Evolutionary conservation across 2,888 invertebrate species (phyloP), one percentile per base, ranked within the genome.

Genomic region (Orchesella flavescens): DNA sequence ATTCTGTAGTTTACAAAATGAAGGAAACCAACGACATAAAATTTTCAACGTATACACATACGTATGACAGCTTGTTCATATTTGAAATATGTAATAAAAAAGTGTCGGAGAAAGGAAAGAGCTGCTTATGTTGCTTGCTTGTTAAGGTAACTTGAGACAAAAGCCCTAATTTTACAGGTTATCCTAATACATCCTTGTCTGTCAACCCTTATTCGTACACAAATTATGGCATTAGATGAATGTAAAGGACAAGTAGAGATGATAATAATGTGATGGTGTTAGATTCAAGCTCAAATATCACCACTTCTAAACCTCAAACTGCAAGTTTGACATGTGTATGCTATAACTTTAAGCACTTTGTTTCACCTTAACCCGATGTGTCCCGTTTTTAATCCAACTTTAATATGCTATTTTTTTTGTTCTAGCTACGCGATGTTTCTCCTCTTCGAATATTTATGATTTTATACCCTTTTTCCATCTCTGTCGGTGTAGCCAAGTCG

Each of bases 121-220:
- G 59, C 19, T 59, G 46, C 61, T 46, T 72, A 59, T 49, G 23
- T 9, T n/a, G n/a, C n/a, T 4, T 13, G 13, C 24, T 7, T n/a
- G 57, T 21, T 49, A 65, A 63, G 59, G 71, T 53, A 78, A 71
- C 43, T 17, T 69, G 78, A 78, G 78, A 78, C 71, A 53, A 78
- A 69, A 78, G 71, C 21, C 46, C 69, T 78, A 78, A 78, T 78
- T 78, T 78, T 63, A 53, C 59, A 61, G 46, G 49, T 34, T 34
- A 34, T 34, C 34, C 34, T 34, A 4, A 34, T 34, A 34, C 34
- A 34, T 34, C 34, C 34, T 34, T 34, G 34, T 34, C 34, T 34
- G 34, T 34, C 34, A 34, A 34, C 34, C 34, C 34, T 34, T 34
- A 34, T 34, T 34, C 34, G 34, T 34, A 34, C 34, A 34, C 34